Conservation (phyloP, 2,888 invertebrate species). For the Cordilura impudica region DNA sequence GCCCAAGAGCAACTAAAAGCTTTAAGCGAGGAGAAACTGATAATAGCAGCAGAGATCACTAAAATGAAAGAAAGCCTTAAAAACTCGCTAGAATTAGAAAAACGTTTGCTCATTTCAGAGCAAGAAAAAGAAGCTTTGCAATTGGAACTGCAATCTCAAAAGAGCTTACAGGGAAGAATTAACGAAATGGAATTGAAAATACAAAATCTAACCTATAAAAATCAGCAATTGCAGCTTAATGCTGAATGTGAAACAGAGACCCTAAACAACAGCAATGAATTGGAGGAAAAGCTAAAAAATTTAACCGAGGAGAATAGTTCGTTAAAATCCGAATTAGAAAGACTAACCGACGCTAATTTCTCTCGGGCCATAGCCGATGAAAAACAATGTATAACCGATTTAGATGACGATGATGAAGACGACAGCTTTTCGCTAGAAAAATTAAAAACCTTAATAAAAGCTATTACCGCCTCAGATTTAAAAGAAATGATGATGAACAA, state of each 20-base stretch:
- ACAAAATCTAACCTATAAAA: slow-evolving; percentile 70
- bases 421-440: slow-evolving; percentile 66
- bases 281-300: slow-evolving; percentile 69
- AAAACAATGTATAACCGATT: slow-evolving; percentile 74
- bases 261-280: slow-evolving; percentile 66
- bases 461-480: slow-evolving; percentile 66
- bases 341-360: slow-evolving; percentile 69
- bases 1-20: slow-evolving; percentile 64
- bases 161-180: slow-evolving; percentile 45
- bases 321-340: slow-evolving; percentile 69
- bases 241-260: slow-evolving; percentile 73
- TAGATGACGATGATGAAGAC: slow-evolving; percentile 70
- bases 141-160: slow-evolving; percentile 67
- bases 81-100: slow-evolving; percentile 66
- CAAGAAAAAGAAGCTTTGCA: slow-evolving; percentile 72
- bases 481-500: slow-evolving; percentile 38
- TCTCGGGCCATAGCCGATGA: slow-evolving; percentile 72
- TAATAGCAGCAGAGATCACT: slow-evolving; percentile 42
- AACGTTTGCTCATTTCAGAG: slow-evolving; percentile 68
- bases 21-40: slow-evolving; percentile 63
- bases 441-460: slow-evolving; percentile 68
- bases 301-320: slow-evolving; percentile 69
- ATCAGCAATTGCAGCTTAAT: slow-evolving; percentile 71
- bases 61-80: slow-evolving; percentile 55
- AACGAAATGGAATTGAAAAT: slow-evolving; percentile 67